A percentile compares a stretch with the other conserved stretches of the same genome.
Evolutionary conservation across 2,113 vertebrate species (phyloP).

Genomic region (Globicephala melas): DNA sequence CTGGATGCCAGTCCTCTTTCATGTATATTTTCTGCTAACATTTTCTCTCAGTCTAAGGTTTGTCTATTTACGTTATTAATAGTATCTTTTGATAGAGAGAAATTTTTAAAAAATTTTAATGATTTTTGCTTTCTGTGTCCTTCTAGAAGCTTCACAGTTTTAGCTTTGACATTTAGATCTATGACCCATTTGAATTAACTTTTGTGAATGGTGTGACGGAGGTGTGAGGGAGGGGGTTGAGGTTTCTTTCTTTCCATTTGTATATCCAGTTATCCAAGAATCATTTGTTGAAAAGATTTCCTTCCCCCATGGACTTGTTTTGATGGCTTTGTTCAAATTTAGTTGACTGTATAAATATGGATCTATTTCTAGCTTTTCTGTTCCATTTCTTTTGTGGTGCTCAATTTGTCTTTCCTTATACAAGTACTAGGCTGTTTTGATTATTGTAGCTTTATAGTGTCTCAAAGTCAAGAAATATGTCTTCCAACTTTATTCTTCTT

Average conservation of each 20-base stretch:
- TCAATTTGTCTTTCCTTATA: not conserved
- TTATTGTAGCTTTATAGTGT: not conserved
- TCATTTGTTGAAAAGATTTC: not conserved
- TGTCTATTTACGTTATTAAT: not conserved
- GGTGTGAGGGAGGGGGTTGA: not conserved
- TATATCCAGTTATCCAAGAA: not conserved
- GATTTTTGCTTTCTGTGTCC: not conserved
- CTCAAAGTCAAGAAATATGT: not conserved
- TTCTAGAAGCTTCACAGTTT: not conserved
- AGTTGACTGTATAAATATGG: not conserved
- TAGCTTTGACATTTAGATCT: not conserved
- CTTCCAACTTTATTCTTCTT: not conserved
- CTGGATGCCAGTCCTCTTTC: not conserved
- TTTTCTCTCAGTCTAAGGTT: not conserved
- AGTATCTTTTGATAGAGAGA: not conserved
- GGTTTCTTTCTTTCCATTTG: not conserved
- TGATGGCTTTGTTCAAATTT: not conserved
- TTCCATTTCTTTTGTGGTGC: not conserved
- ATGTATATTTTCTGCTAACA: not conserved
- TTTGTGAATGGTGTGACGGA: not conserved
- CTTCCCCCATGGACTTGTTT: not conserved
- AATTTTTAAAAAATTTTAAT: fast-evolving
- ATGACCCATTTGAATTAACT: not conserved
- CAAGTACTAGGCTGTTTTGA: not conserved
- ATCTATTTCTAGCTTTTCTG: not conserved